A percentile compares a stretch with the other conserved stretches of the same genome.
These are phyloP conservation scores for Hirtodrosophila histrioides DNA, from an alignment of 2,888 invertebrate species.

Conservation along the genomic window DNA sequence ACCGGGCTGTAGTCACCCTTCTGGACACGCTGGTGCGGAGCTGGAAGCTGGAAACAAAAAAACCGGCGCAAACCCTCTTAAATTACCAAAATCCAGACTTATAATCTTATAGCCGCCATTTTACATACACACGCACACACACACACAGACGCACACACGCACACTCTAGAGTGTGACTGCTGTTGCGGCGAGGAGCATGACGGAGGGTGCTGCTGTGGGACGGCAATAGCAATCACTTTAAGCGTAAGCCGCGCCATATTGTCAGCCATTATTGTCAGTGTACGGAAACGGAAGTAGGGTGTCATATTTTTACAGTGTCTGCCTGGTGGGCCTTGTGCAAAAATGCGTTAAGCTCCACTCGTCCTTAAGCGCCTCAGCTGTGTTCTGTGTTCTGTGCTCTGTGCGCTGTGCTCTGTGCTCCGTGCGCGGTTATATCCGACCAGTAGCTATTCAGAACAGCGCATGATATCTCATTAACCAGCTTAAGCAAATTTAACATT, in stretches of 20 bases:
- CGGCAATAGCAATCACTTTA: slow-evolving; percentile 58
- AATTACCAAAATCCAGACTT: slow-evolving; percentile 71
- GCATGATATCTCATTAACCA: slow-evolving; percentile 63
- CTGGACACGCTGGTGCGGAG: slow-evolving; percentile 2
- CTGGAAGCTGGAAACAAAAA: slow-evolving; percentile 20
- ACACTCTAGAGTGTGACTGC: slow-evolving; percentile 23
- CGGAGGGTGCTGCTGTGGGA: slow-evolving; percentile 1
- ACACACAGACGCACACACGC: slow-evolving; percentile 9
- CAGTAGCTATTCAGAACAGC: slow-evolving; percentile 30
- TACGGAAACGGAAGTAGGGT: slow-evolving; percentile 68
- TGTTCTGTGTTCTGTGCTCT: neutral
- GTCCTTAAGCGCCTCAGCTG: slow-evolving; percentile 56
- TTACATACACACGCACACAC: slow-evolving; percentile 25
- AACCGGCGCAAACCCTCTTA: slow-evolving; percentile 57
- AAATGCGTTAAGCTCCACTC: slow-evolving; percentile 68
- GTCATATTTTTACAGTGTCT: slow-evolving; percentile 64
- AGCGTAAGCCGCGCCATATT: slow-evolving; percentile 73
- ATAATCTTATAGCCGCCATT: slow-evolving; percentile 59
- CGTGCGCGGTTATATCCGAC: slow-evolving; percentile 30
- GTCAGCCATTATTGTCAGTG: slow-evolving; percentile 75
- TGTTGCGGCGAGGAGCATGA: slow-evolving; percentile 6
- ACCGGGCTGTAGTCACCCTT: neutral
- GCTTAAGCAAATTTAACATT: slow-evolving; percentile 67
- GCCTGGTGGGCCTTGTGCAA: slow-evolving; percentile 39
- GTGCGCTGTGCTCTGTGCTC: slow-evolving; percentile 10